These are phyloP conservation scores for Rhopilema esculentum DNA, from an alignment of 30 jellyfish, hydroid and myxozoan species.

Conservation along the genomic window DNA sequence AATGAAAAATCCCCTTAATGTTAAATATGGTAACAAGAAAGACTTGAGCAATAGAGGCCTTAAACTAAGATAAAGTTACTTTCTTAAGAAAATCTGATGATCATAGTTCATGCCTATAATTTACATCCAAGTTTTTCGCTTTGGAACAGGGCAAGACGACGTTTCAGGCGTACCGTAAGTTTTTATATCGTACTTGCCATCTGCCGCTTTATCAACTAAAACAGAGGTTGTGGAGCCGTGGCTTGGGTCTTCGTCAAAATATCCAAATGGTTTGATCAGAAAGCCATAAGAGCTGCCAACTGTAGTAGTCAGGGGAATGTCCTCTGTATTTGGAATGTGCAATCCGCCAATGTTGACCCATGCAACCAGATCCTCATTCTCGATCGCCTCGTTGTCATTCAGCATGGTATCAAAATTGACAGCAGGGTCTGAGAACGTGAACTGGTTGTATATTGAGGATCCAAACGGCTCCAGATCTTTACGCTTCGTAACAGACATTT, in stretches of 20 bases:
- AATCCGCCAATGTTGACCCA: slow-evolving; percentile 81
- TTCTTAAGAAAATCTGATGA: no score
- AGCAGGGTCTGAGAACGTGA: slow-evolving; percentile 55
- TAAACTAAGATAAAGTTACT: no score
- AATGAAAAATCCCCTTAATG: no score
- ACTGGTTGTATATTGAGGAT: slow-evolving; percentile 46
- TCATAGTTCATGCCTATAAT: background rate
- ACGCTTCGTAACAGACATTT: slow-evolving; percentile 62
- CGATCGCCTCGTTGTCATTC: slow-evolving; percentile 70
- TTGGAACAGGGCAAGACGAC: slow-evolving; percentile 69
- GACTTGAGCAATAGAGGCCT: no score
- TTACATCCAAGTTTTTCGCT: slow-evolving; percentile 28
- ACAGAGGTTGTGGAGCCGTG: slow-evolving; percentile 61
- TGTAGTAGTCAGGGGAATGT: slow-evolving; percentile 65
- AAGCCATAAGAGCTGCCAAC: slow-evolving; percentile 56
- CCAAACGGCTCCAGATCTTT: slow-evolving; percentile 60
- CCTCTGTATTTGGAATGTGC: slow-evolving; percentile 76
- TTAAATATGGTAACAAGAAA: no score
- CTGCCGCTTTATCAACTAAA: slow-evolving; percentile 20
- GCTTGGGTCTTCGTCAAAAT: slow-evolving; percentile 76
- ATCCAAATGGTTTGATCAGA: slow-evolving; percentile 68
- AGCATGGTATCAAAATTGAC: slow-evolving; percentile 49
- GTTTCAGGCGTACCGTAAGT: slow-evolving; percentile 74
- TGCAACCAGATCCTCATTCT: slow-evolving; percentile 73
- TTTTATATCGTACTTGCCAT: slow-evolving; percentile 25